Evolutionary conservation across 2,113 vertebrate genomes (phyloP), one percentile per base, ranked within the genome.

Genomic region (Lycocorax pyrrhopterus): DNA sequence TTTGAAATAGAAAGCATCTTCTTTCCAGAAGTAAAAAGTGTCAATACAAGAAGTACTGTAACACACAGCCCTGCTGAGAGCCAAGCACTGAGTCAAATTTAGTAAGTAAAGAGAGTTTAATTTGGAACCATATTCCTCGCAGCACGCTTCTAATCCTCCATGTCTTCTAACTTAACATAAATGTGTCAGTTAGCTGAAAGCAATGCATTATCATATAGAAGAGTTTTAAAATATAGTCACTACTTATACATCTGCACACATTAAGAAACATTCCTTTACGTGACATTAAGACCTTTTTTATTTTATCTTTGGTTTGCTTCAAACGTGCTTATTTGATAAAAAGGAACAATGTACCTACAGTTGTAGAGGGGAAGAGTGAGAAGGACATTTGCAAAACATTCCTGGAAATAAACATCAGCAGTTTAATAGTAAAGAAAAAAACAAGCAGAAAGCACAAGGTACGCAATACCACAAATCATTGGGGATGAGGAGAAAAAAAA

Each of bases 291-390:
- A 97, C 97, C 97, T 97, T 94, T 96, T 93, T 83, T 94, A 94
- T 90, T 87, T 94, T 96, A 93, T 96, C 88, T 95, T 93, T 96
- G 95, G 92, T 94, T 97, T 83, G 92, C 97, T 97, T 98, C 97
- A 98, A 98, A 98, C 98, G 98, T 98, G 98, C 98, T 98, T 98
- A 98, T 98, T 98, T 98, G 98, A 98, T 98, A 98, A 98, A 98
- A 98, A 98, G 98, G 98, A 98, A 98, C 98, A 98, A 97, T 98
- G 98, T 99, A 99, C 98, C 98, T 99, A 99, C 98, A 99, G 98
- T 99, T 98, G 98, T 98, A 98, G 98, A 98, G 98, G 98, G 98
- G 98, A 98, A 98, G 98, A 98, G 98, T 97, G 98, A 98, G 98
- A 98, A 98, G 98, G 98, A 97, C 97, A 98, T 98, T 98, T 98